phyloP scores from a whole-genome alignment of 2,888 invertebrate species.

The Acrobasis suavella region DNA sequence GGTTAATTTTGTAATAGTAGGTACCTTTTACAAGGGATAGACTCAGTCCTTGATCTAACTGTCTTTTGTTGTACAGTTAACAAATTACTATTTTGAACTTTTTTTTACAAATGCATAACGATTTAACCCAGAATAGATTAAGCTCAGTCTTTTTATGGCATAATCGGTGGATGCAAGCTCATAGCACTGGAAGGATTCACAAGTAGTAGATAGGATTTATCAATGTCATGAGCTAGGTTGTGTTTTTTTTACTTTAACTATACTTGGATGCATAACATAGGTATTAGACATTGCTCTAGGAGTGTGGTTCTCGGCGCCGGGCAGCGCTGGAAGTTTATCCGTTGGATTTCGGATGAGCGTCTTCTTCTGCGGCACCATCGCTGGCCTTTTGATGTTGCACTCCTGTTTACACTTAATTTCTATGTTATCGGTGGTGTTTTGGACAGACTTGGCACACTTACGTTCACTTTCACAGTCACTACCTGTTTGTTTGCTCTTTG shows the following conservation, averaged over 20 bases:
- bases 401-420: conserved; percentile 72
- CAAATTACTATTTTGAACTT: background rate
- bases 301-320: conserved; percentile 75
- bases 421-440: conserved; percentile 73
- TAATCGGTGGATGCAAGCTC: conserved; percentile 63
- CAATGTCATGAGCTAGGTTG: conserved; percentile 73
- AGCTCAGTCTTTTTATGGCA: conserved; percentile 67
- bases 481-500: conserved; percentile 79
- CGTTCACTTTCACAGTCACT: conserved; percentile 75
- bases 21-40: too few species aligned
- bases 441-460: conserved; percentile 68
- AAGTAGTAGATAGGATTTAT: conserved; percentile 45
- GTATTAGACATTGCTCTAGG: conserved; percentile 87
- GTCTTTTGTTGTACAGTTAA: too few species aligned
- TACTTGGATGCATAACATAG: conserved; percentile 83
- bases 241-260: conserved; percentile 68
- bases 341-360: conserved; percentile 86
- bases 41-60: too few species aligned
- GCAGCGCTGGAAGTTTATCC: conserved; percentile 88
- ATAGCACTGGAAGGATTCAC: conserved; percentile 81
- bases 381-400: conserved; percentile 84
- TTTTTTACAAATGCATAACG: conserved; percentile 18
- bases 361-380: conserved; percentile 83
- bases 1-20: too few species aligned
- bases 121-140: conserved; percentile 6